Conservation (phyloP, 2,113 vertebrate genomes). For the Trematocara zebra region DNA sequence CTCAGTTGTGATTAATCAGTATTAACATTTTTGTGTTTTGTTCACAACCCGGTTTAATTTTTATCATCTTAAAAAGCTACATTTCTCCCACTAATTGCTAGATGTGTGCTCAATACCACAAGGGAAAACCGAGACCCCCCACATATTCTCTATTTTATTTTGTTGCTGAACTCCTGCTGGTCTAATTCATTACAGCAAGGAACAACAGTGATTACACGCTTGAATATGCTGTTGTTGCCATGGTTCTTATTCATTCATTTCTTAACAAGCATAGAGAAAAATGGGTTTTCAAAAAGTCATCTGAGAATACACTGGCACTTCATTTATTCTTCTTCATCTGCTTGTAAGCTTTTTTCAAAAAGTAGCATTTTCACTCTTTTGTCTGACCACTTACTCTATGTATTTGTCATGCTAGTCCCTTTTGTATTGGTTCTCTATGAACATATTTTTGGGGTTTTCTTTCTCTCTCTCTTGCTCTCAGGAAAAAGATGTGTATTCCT, state of each 20-base stretch:
- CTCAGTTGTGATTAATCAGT: not conserved
- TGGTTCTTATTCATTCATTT: not conserved
- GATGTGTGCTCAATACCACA: not conserved
- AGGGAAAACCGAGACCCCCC: not conserved
- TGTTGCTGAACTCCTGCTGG: not conserved
- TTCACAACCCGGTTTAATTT: not conserved
- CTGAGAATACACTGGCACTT: not conserved
- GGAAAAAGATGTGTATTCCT: not conserved
- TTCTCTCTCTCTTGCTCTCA: too few species aligned
- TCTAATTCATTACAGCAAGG: conserved; percentile 7
- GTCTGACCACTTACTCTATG: not conserved
- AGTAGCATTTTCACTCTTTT: not conserved
- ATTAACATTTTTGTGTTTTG: not conserved
- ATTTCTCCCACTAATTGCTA: not conserved
- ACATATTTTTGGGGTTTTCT: not conserved
- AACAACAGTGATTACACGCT: not conserved
- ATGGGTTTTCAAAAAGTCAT: not conserved
- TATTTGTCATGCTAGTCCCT: not conserved
- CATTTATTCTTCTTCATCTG: not conserved
- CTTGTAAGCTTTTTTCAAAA: not conserved
- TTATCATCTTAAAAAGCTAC: not conserved
- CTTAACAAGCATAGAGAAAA: not conserved
- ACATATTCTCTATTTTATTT: not conserved
- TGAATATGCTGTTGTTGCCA: not conserved
- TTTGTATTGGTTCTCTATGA: not conserved